Base-by-base conservation (phyloP, 1,140 invertebrate species). In the Dryas iulia region DNA sequence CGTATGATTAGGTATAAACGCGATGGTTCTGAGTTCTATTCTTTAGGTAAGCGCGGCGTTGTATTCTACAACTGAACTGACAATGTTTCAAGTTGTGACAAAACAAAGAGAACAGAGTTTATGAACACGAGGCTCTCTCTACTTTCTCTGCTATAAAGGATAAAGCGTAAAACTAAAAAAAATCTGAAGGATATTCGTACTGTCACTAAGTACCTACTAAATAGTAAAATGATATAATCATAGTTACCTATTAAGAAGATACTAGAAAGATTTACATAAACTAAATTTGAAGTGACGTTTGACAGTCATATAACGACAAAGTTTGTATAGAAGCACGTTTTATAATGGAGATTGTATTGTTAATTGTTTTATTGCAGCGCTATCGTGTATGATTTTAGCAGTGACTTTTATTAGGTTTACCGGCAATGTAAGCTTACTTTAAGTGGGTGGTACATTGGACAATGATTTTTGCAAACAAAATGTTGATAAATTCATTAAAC, bases 311-410 rank as follows among this genome's bases (percentile, higher is more conserved):
- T 52, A 39, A 62, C 30, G 14, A 62, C 26, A 52, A 62, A 25
- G 59, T 62, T 62, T 25, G 10, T 47, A 60, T 25, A 62, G 59
- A 25, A 62, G 59, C 39, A 28, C 23, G 28, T 21, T 52, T 62
- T 52, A 62, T 33, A 25, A 30, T 14, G 14, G 39, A 47, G 39
- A 47, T 47, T 47, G 18, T 52, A 53, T 18, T 30, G 59, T 62
- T 18, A 53, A 24, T 39, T 60, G 24, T 53, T 62, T 52, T 62
- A 62, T 62, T 62, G 59, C 59, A 52, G 18, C 31, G 18, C 10
- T 30, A 62, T 62, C 39, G 52, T 21, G 6, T 61, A 25, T 62
- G 25, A 28, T 62, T 53, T 47, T 62, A 62, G 59, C 8, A 62
- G 26, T 28, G 24, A 62, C 24, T 52, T 62, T 62, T 62, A 53